Evolutionary conservation across 2,113 vertebrate genomes (phyloP).

Genomic region (Gobio gobio): DNA sequence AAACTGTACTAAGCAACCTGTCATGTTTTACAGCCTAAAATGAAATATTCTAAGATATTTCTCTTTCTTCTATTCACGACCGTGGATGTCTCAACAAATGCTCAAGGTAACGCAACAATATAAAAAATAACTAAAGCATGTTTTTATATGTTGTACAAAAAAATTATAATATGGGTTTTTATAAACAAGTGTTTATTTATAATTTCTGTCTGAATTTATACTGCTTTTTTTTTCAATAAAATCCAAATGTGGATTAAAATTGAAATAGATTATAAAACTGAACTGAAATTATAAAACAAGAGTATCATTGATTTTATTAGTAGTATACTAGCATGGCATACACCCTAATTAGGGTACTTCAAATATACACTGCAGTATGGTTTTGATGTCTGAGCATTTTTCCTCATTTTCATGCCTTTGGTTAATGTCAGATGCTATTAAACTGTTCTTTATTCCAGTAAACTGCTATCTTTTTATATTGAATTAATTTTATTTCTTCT

Average conservation of each 20-base stretch:
- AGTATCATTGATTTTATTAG: too few species aligned
- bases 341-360: too few species aligned
- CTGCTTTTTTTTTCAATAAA: not conserved
- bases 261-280: not conserved
- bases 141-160: not conserved
- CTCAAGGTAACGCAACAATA: constrained; percentile 13
- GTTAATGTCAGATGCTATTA: not conserved
- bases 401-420: too few species aligned
- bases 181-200: not conserved
- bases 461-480: not conserved
- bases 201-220: not conserved
- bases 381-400: too few species aligned
- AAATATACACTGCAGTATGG: too few species aligned
- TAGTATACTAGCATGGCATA: too few species aligned
- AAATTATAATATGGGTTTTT: not conserved
- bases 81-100: not conserved
- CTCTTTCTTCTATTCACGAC: not conserved
- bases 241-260: not conserved
- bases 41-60: not conserved
- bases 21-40: constrained; percentile 11
- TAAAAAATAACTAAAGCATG: not conserved
- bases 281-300: too few species aligned
- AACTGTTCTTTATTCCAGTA: not conserved
- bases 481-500: not conserved
- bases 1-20: not conserved